phyloP scores from a whole-genome alignment of 2,113 vertebrate genomes.

The Muntiacus muntjak region DNA sequence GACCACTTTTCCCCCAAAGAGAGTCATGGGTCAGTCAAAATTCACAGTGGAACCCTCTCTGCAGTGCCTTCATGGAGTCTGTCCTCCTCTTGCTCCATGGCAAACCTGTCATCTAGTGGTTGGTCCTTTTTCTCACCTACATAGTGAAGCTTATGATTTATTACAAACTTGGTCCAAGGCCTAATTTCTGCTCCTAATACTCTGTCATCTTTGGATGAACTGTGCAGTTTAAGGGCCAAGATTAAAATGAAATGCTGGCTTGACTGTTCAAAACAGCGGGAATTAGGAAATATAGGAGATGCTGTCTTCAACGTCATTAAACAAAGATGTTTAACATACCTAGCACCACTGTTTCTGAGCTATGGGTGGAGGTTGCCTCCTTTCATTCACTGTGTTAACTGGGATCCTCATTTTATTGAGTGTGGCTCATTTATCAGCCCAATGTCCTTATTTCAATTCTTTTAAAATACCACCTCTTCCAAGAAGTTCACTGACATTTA shows the following conservation, averaged over 20 bases:
- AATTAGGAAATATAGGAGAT: not conserved
- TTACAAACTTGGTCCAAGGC: slow-evolving; percentile 44
- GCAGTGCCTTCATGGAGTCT: not conserved
- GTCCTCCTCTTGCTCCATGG: not conserved
- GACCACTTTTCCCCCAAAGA: not conserved
- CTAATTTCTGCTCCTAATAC: slow-evolving; percentile 51
- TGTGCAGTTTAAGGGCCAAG: slow-evolving; percentile 21
- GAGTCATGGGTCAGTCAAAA: not conserved
- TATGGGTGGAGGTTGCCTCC: not conserved
- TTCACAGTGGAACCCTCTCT: not conserved
- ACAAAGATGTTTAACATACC: not conserved
- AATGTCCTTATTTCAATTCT: not conserved
- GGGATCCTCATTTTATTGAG: not conserved
- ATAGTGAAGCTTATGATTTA: slow-evolving; percentile 28
- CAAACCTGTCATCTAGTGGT: not conserved
- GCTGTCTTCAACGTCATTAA: not conserved
- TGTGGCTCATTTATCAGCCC: not conserved
- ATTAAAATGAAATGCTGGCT: slow-evolving; percentile 30
- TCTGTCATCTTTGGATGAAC: slow-evolving; percentile 14
- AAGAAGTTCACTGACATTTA: slow-evolving; percentile 32
- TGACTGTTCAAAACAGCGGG: not conserved
- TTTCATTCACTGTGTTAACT: not conserved
- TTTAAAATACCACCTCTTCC: slow-evolving; percentile 1
- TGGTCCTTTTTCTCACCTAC: slow-evolving; percentile 15
- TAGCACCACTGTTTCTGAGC: not conserved